Conservation (phyloP, 2,113 vertebrate genomes). For the Sarotherodon lohbergeri region DNA sequence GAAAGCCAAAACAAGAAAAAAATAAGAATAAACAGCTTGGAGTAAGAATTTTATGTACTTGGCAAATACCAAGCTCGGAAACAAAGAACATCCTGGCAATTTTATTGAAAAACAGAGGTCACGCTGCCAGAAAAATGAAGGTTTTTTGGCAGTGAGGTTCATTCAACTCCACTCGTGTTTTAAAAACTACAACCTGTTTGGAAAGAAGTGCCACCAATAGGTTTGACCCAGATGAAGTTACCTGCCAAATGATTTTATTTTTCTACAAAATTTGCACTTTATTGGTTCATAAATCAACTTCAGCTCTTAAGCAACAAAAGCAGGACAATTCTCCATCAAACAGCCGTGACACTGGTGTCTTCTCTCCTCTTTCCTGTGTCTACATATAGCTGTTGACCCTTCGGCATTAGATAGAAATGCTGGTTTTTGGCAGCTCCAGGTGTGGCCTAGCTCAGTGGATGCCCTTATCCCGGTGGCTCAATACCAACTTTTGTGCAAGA, state of each 20-base stretch:
- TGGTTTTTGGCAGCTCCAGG: slow-evolving; percentile 14
- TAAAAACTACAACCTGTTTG: slow-evolving; percentile 15
- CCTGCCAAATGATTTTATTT: slow-evolving; percentile 1
- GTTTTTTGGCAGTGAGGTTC: neutral
- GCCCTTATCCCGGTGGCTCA: neutral
- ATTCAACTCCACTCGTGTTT: neutral
- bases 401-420: slow-evolving; percentile 1
- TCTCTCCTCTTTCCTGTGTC: neutral
- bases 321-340: neutral
- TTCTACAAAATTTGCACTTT: neutral
- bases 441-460: neutral
- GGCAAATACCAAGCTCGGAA: neutral
- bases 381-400: neutral
- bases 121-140: slow-evolving; percentile 3
- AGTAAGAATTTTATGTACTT: neutral
- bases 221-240: neutral
- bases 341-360: neutral
- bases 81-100: neutral
- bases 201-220: neutral
- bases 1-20: neutral
- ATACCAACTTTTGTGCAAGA: neutral
- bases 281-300: neutral
- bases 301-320: neutral
- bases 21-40: neutral
- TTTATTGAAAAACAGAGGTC: neutral